phyloP scores from a whole-genome alignment of 2,113 vertebrate genomes.

The Chlamydotis undulata region DNA sequence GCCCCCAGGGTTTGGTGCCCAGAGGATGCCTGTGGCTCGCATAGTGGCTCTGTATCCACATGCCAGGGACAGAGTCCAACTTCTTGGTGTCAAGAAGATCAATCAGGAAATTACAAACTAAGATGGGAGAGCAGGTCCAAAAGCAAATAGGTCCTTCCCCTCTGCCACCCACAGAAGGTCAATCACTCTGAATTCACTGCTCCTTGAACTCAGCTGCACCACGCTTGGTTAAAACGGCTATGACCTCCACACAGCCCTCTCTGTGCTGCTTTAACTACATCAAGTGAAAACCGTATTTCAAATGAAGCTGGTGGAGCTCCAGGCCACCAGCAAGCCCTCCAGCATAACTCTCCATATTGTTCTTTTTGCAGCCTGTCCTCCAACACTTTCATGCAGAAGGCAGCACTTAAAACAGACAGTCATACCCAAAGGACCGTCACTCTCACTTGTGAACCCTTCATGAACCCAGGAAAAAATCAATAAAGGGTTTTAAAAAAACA shows the following conservation, averaged over 20 bases:
- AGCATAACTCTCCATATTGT: not conserved
- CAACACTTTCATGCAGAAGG: not conserved
- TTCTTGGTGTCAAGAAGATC: not conserved
- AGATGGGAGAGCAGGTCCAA: not conserved
- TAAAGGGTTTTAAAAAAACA: not conserved
- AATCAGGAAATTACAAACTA: not conserved
- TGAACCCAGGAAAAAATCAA: not conserved
- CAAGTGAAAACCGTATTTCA: not conserved
- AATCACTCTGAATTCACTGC: not conserved
- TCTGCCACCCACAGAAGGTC: not conserved
- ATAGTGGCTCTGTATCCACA: not conserved
- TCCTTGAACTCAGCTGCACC: not conserved
- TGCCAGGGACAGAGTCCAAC: accelerated
- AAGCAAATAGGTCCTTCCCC: not conserved
- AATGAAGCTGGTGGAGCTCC: not conserved
- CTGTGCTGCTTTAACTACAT: not conserved
- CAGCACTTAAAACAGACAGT: not conserved
- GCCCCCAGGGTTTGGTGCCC: not conserved
- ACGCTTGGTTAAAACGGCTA: not conserved
- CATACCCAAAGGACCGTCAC: not conserved
- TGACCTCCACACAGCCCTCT: accelerated
- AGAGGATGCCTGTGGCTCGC: not conserved
- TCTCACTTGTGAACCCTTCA: not conserved
- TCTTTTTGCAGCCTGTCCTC: not conserved
- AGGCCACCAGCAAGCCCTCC: not conserved